Evolutionary conservation across 2,888 invertebrate species (phyloP), one percentile per base, ranked within the genome.

Genomic region (Parelbella ahira): DNA sequence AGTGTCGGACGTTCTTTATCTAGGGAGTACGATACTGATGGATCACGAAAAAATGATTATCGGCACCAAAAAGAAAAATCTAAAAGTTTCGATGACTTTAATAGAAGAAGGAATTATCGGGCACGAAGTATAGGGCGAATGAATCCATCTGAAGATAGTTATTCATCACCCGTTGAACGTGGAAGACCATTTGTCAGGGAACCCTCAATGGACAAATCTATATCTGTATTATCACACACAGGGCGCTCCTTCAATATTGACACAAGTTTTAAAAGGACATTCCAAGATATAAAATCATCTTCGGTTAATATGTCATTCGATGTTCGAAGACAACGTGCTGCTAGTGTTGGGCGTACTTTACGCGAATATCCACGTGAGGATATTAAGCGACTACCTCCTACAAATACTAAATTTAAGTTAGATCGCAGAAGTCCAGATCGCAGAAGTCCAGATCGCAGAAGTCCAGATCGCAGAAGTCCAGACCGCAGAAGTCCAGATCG

Each of bases 161-260:
- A 30, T 37, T 29, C 39, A 4, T 50, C 44, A 20, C 48, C 39
- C 43, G 7, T 47, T 59, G 4, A 57, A 57, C 20, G 6, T 15
- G n/a, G 21, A 9, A 43, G 18, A 19, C 11, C n/a, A 6, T 6
- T 11, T 10, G n/a, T 3, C n/a, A 42, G 28, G 10, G 41, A 42
- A 10, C 4, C 9, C 8, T 34, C 34, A 27, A 13, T 27, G 13
- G 41, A 42, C 15, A 42, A 28, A 18, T 10, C 33, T 13, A 43
- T 73, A 29, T 70, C 69, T 2, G 61, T 77, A 1, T 60, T 73
- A 52, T 53, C 63, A 3, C 55, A 70, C 29, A 49, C 58, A 2
- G 74, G 76, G 1, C 63, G 63, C 9, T 63, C 74, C n/a, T 79
- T 84, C 48, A 66, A 58, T 8, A 86, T 84, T 50, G 76, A 87